A percentile compares a stretch with the other conserved stretches of the same genome.
These are phyloP conservation scores for Clinocottus analis DNA, from an alignment of 2,113 vertebrate genomes.

Conservation along the genomic window DNA sequence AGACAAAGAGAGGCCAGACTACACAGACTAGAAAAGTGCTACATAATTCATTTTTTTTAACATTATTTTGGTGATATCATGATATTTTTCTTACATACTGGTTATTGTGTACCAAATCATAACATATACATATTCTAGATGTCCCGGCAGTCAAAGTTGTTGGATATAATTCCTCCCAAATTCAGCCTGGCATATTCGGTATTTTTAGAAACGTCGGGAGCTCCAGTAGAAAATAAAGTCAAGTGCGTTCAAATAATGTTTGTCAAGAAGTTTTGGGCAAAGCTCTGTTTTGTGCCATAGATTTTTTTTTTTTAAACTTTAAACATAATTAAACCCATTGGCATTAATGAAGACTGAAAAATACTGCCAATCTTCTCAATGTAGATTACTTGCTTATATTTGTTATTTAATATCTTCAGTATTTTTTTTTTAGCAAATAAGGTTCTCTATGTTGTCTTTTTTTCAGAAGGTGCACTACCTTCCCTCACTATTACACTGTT, in stretches of 20 bases:
- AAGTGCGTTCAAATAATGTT: too few species aligned
- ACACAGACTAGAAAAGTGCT: neutral
- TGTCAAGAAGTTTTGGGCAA: too few species aligned
- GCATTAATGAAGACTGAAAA: neutral
- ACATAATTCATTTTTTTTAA: neutral
- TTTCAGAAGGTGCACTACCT: too few species aligned
- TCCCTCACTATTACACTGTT: neutral
- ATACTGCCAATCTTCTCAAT: neutral
- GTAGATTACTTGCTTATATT: neutral
- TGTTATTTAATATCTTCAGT: neutral
- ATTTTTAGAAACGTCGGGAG: neutral
- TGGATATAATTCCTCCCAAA: neutral
- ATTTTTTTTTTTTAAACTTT: too few species aligned
- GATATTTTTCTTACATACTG: neutral
- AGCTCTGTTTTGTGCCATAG: neutral
- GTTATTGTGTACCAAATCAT: neutral
- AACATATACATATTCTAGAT: neutral
- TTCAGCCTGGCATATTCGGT: neutral
- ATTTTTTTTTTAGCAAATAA: neutral
- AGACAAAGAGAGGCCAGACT: neutral
- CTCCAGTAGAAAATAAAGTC: neutral
- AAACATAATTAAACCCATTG: neutral
- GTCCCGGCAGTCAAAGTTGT: neutral
- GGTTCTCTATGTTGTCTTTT: neutral
- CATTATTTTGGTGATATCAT: neutral